Evolutionary conservation across 2,888 invertebrate genomes (phyloP), one percentile per base, ranked within the genome.

Genomic region (Desoria tigrina): DNA sequence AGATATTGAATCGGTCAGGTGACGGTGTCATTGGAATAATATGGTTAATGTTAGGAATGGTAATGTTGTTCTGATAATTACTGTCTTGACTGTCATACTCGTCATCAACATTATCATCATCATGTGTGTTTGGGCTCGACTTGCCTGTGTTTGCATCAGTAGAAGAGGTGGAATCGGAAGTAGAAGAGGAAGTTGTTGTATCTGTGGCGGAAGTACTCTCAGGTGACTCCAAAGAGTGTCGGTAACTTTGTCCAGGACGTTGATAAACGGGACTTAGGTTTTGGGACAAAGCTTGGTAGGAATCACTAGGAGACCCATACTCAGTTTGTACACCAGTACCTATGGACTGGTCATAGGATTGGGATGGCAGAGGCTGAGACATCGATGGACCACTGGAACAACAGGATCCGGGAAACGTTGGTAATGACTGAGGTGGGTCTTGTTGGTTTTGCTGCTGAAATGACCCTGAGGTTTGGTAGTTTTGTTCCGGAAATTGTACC

Each of bases 401-500:
- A 39, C 71, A 73, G 54, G 66, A 67, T 21, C 72, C 72, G 4
- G 70, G 59, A 50, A 73, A 75, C 16, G 67, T 68, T 23, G 74
- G 74, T 28, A 74, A 27, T 2, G 69, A 55, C n/a, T 32, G 57
- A 26, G 61, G 63, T 4, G 49, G 21, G n/a, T 51, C 60, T 32
- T 54, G 58, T 49, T 64, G 68, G 23, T 24, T 18, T 45, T 16
- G 32, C 32, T 11, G 11, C 32, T 11, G 32, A n/a, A n/a, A 7
- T 55, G 32, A 9, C 6, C 37, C 55, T 45, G 27, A 55, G 55
- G 37, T 50, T 23, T 4, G 51, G 24, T 23, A 51, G 6, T 23
- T 24, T 26, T 7, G 51, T 4, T 18, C 26, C 18, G 49, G 49
- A 16, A 11, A 23, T 14, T 21, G 51, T 3, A 24, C 3, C 23